Base-by-base conservation (phyloP, 2,888 invertebrate genomes). In the Tuta absoluta region DNA sequence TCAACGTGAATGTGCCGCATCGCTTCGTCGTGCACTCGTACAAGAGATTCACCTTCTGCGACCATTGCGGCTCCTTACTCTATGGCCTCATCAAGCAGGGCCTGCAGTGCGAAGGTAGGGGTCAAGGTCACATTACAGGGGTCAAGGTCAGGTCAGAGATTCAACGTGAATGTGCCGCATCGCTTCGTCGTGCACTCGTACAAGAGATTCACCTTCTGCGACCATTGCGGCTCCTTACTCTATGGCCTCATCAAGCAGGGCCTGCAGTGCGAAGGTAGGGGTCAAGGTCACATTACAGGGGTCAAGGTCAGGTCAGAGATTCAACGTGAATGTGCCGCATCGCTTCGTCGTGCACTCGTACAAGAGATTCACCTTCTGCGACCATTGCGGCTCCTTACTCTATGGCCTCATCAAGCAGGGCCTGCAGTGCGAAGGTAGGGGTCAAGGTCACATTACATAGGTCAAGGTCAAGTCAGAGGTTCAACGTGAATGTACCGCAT, bases 1-100 rank as follows among this genome's bases (percentile, higher is more conserved):
- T 99, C 93, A 99, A 96, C 90, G 99, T 99, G 79, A 99, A 99
- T 93, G 95, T 99, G 80, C 99, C 99, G 73, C 99, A 99, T 92
- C 96, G 98, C 70, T 98, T 97, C 90, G 95, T 95, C 77, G 96
- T 98, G 79, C 99, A 99, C 93, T 99, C 95, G 76, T 99, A 98
- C 93, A 98, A 98, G 93, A 93, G 98, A 74, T 98, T 99, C 90
- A 99, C 99, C 37, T 99, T 99, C 93, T 99, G 99, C 93, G 99
- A 99, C 93, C 99, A 99, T 90, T 99, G 99, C 91, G 99, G 99
- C 74, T 98, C 98, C 68, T 93, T 99, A 84, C 94, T 99, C 68
- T 99, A 99, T 87, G 99, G 99, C 28, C 94, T 99, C 78, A 95
- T 98, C 84, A 96, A 95, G 87, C 99, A 99, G 92, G 99, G 99